Conservation (phyloP, 2,113 vertebrate species). For the Tupaia tana region DNA sequence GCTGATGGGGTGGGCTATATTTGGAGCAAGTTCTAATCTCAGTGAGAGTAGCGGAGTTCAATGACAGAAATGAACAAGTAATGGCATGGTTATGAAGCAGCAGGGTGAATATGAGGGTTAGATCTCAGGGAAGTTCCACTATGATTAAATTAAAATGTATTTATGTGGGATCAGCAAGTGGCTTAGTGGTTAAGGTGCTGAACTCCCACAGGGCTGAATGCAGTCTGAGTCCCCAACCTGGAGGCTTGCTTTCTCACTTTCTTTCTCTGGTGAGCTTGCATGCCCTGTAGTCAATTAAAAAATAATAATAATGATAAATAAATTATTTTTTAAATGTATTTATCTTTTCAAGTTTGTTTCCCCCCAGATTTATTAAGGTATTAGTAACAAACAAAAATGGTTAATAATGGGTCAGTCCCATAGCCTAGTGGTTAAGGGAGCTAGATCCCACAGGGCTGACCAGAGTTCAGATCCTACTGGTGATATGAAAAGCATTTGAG, state of each 20-base stretch:
- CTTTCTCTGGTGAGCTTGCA: too few relatives aligned
- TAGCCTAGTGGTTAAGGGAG: too few relatives aligned
- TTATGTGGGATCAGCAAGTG: neutral
- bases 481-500: too few relatives aligned
- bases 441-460: too few relatives aligned
- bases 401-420: too few relatives aligned
- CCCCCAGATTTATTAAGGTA: neutral
- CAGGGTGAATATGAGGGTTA: neutral
- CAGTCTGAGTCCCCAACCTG: too few relatives aligned
- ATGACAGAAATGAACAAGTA: neutral
- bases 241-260: too few relatives aligned
- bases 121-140: neutral
- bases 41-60: neutral
- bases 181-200: too few relatives aligned
- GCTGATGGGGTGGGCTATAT: neutral
- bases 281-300: too few relatives aligned
- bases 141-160: neutral
- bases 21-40: neutral
- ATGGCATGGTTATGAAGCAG: neutral
- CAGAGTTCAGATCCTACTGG: too few relatives aligned
- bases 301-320: too few relatives aligned
- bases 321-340: neutral
- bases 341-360: neutral
- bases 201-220: too few relatives aligned
- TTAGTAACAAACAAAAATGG: neutral